Base-by-base conservation (phyloP, 2,888 invertebrate genomes). In the Dexiosoma caninum region DNA sequence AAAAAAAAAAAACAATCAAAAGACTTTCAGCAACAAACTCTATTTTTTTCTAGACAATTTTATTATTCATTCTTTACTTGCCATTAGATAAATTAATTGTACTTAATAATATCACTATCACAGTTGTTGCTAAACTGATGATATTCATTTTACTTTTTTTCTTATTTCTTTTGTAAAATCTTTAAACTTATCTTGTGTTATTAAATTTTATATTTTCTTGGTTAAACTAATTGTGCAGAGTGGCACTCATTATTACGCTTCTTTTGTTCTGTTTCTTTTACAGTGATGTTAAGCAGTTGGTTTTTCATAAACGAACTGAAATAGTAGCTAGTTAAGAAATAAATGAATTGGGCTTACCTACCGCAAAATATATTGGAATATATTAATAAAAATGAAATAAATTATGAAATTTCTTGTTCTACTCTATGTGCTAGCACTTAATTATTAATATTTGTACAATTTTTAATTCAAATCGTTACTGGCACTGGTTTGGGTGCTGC, bases 21-120 rank as follows among this genome's bases (percentile, higher is more conserved):
- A 85, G 85, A 85, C 82, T 85, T 82, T 57, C 83, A 49, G 64
- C 67, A 60, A 80, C 72, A 57, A 64, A 74, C 83, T 70, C 53
- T 72, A 23, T 72, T 82, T 62, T 60, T 70, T 60, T 35, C 21
- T 21, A 1, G 4, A 21, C 23, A 53, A 62, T 35, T 40, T 30
- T 32, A 2, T 49, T 69, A 69, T 74, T 5, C 6, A n/a, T n/a
- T n/a, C n/a, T 44, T 51, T 62, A 83, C 82, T 75, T 83, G 87
- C 87, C 87, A 49, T 85, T 82, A 14, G 82, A 84, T 9, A 83
- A 51, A 46, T 85, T 80, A 30, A 82, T 72, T 12, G 75, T 82
- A 60, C 66, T 78, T n/a, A 85, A 77, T 75, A 84, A 53, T 42
- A 83, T 59, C 51, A 85, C 71, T 85, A 86, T 85, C 85, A 85